Percentiles rank a stretch among this genome's conserved stretches.
These are phyloP conservation scores for Rhabdophis nuchalis DNA, from an alignment of 2,797 vertebrate genomes.

Conservation along the genomic window DNA sequence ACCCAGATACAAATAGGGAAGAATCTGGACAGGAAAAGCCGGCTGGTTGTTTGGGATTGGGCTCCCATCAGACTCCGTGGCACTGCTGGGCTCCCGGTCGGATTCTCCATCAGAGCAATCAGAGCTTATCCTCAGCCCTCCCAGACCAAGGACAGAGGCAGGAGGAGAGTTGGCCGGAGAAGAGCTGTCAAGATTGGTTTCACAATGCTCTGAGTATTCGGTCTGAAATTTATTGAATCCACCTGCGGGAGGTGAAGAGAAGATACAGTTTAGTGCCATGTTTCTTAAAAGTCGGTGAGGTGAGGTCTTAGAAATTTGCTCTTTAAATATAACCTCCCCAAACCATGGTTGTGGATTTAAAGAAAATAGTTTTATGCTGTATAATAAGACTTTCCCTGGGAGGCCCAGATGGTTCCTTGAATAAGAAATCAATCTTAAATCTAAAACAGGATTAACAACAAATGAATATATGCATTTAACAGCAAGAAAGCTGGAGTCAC, in stretches of 20 bases:
- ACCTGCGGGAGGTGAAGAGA: conserved; percentile 61
- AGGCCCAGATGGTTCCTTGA: not conserved
- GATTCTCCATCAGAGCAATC: conserved; percentile 96
- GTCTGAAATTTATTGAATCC: conserved; percentile 97
- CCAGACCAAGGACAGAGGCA: conserved; percentile 86
- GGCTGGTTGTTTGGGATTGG: conserved; percentile 90
- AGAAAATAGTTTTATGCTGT: not conserved
- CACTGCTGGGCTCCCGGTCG: conserved; percentile 91
- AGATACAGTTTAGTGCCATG: conserved; percentile 14
- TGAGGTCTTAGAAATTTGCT: not conserved
- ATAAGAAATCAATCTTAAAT: not conserved
- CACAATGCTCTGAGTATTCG: conserved; percentile 92
- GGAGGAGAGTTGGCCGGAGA: conserved; percentile 90
- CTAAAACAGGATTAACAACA: not conserved
- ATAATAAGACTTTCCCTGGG: not conserved
- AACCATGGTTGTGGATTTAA: not conserved
- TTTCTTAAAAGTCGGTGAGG: not conserved
- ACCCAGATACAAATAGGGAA: conserved; percentile 96
- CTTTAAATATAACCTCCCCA: not conserved
- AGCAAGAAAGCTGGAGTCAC: not conserved
- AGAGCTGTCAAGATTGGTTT: conserved; percentile 89
- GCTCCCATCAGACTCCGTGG: conserved; percentile 93
- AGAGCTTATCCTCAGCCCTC: conserved; percentile 91
- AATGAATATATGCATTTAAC: not conserved
- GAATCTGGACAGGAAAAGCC: conserved; percentile 96